Conservation (phyloP, 2,113 vertebrate genomes). For the Lepus europaeus region DNA sequence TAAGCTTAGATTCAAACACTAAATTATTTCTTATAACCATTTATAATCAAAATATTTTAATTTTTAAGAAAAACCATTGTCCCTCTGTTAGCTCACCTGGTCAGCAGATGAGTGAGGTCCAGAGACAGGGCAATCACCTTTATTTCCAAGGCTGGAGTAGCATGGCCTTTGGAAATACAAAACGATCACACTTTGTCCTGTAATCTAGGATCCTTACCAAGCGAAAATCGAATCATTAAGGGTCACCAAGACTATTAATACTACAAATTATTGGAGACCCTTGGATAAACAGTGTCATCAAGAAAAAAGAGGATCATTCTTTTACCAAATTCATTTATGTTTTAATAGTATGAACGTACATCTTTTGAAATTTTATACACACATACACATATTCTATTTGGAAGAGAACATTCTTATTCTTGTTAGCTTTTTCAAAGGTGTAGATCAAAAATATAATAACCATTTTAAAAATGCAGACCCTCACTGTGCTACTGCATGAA, state of each 20-base stretch:
- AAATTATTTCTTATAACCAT: conserved; percentile 69
- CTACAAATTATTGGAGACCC: neutral
- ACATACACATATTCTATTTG: conserved; percentile 52
- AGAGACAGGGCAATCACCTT: neutral
- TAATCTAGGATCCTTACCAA: conserved; percentile 8
- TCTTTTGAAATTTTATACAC: conserved; percentile 32
- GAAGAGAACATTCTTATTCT: conserved; percentile 23
- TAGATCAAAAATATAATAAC: conserved; percentile 50
- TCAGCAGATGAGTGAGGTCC: neutral
- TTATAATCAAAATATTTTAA: conserved; percentile 67
- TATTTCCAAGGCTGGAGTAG: neutral
- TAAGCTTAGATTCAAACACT: conserved; percentile 36
- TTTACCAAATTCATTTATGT: conserved; percentile 53
- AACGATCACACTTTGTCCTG: neutral
- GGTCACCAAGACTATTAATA: neutral
- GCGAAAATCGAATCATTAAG: conserved; percentile 7
- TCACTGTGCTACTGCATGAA: conserved; percentile 62
- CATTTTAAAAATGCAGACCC: conserved; percentile 67
- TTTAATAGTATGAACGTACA: conserved; percentile 1
- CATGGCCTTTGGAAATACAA: conserved; percentile 5
- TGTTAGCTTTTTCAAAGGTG: neutral
- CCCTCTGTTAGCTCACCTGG: conserved; percentile 49
- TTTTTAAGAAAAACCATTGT: conserved; percentile 68
- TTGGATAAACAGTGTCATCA: neutral
- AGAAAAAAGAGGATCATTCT: conserved; percentile 30